Percentiles rank a stretch among this genome's conserved stretches.
Conservation (phyloP, 2,888 invertebrate genomes). For the Lymantria dispar region DNA sequence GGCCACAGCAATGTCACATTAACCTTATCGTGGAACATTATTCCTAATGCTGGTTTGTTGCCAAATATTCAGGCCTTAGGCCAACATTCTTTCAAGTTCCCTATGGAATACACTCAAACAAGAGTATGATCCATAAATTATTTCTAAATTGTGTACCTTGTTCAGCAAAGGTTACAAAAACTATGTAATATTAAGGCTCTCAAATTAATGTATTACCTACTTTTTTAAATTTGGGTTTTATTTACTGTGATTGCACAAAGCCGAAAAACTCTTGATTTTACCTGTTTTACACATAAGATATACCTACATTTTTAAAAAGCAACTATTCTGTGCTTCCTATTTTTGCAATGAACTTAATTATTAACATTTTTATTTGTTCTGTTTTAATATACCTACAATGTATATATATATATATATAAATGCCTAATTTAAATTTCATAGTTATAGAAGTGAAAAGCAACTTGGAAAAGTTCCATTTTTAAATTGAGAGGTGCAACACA, state of each 20-base stretch:
- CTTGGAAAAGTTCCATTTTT: no score
- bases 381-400: no score
- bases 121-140: conserved; percentile 66
- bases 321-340: no score
- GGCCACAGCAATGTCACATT: conserved; percentile 97
- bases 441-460: no score
- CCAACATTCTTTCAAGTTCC: conserved; percentile 94
- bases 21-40: conserved; percentile 98
- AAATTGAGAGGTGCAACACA: no score
- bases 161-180: conserved; percentile 21
- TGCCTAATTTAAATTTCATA: no score
- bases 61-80: conserved; percentile 93
- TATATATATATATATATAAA: no score
- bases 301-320: no score
- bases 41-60: conserved; percentile 98
- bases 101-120: conserved; percentile 89
- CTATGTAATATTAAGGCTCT: conserved; percentile 45
- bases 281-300: no score
- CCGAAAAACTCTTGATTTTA: no score
- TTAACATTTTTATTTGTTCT: no score
- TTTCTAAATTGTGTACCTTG: conserved; percentile 34
- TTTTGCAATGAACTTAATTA: no score
- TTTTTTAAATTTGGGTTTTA: conserved; percentile 39
- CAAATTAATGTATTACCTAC: conserved; percentile 34
- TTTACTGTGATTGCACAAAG: conserved; percentile 17